phyloP scores from a whole-genome alignment of 1,140 invertebrate genomes.

The Brachionus angularis region DNA sequence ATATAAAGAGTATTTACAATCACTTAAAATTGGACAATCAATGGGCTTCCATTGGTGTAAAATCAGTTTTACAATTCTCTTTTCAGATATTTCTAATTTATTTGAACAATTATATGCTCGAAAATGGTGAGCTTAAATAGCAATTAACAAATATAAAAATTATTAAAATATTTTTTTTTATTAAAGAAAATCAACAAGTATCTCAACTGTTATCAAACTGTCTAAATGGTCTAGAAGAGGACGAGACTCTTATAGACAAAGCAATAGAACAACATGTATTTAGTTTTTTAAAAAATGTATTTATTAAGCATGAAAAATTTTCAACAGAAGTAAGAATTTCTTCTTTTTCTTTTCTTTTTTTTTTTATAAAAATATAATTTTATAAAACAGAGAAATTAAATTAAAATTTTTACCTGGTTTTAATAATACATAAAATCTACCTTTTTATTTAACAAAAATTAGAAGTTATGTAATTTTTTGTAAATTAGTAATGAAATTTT shows the following conservation, averaged over 20 bases:
- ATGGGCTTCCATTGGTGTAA: slow-evolving; percentile 68
- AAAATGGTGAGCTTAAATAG: slow-evolving; percentile 24
- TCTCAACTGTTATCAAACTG: background rate
- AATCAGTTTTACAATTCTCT: slow-evolving; percentile 71
- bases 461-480: too few relatives aligned
- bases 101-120: slow-evolving; percentile 22
- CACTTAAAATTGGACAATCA: slow-evolving; percentile 59
- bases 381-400: too few relatives aligned
- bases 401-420: too few relatives aligned
- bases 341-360: slow-evolving; percentile 25
- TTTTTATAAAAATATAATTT: background rate
- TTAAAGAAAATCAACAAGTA: slow-evolving; percentile 2
- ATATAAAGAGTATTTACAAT: slow-evolving; percentile 48
- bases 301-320: slow-evolving; percentile 69
- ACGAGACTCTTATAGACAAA: slow-evolving; percentile 69
- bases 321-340: slow-evolving; percentile 65
- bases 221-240: slow-evolving; percentile 63
- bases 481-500: too few relatives aligned
- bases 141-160: too few relatives aligned
- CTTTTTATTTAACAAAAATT: too few relatives aligned
- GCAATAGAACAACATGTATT: slow-evolving; percentile 77
- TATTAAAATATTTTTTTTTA: background rate
- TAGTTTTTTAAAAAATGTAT: slow-evolving; percentile 68
- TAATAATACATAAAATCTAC: too few relatives aligned
- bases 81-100: slow-evolving; percentile 54